Base-by-base conservation (phyloP, 2,888 invertebrate species). In the Archaeoteleia sp. region DNA sequence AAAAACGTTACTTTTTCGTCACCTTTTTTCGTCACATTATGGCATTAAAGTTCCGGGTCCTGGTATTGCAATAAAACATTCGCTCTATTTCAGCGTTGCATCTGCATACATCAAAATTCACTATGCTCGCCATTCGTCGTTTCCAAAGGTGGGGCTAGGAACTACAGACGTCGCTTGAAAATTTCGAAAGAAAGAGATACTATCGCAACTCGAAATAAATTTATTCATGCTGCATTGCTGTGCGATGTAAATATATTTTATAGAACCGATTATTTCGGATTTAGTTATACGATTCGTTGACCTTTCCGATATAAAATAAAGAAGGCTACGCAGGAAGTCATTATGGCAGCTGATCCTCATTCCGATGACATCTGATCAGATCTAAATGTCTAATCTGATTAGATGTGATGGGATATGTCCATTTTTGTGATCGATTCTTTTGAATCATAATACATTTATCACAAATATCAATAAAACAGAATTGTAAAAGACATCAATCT, bases 41-140 rank as follows among this genome's bases (percentile, higher is more conserved):
- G 20, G 20, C 3, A 20, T 2, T 20, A n/a, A 30, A 10, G 6
- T 2, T 2, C 8, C 8, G 9, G 49, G 34, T 39, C 10, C 23
- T 14, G 27, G 10, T 17, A 30, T 37, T 35, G 55, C 45, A 63
- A 63, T 49, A 63, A 63, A 58, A 35, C 39, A 40, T 55, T 54
- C 25, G 49, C 42, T 67, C 20, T 14, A 40, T 45, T 51, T 45
- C 55, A 53, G 43, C 53, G 46, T 42, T 69, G 37, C 51, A 61
- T 61, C 57, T 53, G 43, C 55, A 68, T 65, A 55, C 48, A 60
- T 63, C 46, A 60, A 53, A 63, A 63, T 54, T 49, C 45, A 68
- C 45, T 30, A 35, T 13, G 25, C 43, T 39, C 20, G 32, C n/a
- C n/a, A n/a, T n/a, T n/a, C 49, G 17, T 43, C 32, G 14, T 60